Evolutionary conservation across 1,140 invertebrate species (phyloP), one percentile per base, ranked within the genome.

Genomic region (Hestina assimilis): DNA sequence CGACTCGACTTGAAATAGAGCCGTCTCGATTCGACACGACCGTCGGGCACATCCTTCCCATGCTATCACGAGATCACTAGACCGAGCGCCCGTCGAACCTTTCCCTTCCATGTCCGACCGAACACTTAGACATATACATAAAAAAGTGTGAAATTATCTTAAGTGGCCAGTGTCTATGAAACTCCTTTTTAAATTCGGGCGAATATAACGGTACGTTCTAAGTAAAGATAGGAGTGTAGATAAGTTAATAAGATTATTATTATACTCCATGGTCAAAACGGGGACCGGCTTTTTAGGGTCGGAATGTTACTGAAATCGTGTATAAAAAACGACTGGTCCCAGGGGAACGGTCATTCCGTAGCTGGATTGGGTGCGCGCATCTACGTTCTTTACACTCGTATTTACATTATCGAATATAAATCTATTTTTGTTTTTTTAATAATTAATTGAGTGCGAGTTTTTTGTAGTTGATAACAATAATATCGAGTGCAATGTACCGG

Each of bases 221-320:
- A 80, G 83, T 87, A 84, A 87, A 86, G 80, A 86, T 84, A 83
- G 75, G 79, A 78, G 78, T 77, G 70, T 70, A 87, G 82, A 87
- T 87, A 87, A 82, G 79, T 83, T 83, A 87, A 87, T 87, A 85
- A 83, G 82, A 85, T 87, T 87, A 83, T 84, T 87, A 83, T 84
- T 82, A 86, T 79, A 83, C 73, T 72, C 73, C 70, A 75, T 73
- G 74, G 57, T 72, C 74, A 72, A 73, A 69, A 74, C 75, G 74
- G 67, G 57, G 77, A 79, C 79, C 80, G 77, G 74, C 63, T 82
- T 80, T 51, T 83, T 87, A 77, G 74, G 76, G 69, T 71, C 75
- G 82, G 83, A 85, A 82, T 87, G 83, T 83, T 77, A 72, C 74
- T 70, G 75, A 82, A 76, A 75, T 69, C 71, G 80, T 83, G 77